These are phyloP conservation scores for Falcaria lacertinaria DNA, from an alignment of 2,888 invertebrate genomes.

Conservation along the genomic window DNA sequence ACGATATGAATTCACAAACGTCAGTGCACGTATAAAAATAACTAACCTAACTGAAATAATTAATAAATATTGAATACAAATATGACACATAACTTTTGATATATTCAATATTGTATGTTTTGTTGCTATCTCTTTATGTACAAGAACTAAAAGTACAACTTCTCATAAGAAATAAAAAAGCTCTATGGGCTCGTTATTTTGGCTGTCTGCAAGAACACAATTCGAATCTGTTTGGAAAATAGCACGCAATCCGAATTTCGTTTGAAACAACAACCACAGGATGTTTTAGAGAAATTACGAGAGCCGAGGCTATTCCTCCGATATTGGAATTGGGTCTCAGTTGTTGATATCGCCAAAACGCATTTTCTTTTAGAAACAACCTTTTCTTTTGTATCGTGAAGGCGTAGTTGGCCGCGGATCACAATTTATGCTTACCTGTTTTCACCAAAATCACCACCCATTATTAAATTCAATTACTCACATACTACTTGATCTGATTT, in stretches of 20 bases:
- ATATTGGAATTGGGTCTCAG: not conserved
- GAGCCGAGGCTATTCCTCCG: not conserved
- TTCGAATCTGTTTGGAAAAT: too few species aligned
- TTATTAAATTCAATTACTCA: conserved; percentile 17
- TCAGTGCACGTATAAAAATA: too few species aligned
- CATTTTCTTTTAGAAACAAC: not conserved
- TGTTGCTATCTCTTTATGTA: too few species aligned
- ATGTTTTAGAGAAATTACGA: not conserved
- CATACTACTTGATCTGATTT: conserved; percentile 17
- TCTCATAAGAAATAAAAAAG: too few species aligned
- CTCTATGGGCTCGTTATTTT: too few species aligned
- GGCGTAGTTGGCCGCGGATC: not conserved
- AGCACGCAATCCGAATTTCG: not conserved
- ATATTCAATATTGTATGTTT: too few species aligned
- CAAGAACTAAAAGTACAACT: too few species aligned
- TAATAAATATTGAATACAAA: too few species aligned
- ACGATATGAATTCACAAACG: too few species aligned
- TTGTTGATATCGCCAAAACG: not conserved
- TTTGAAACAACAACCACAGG: not conserved
- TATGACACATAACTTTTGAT: too few species aligned
- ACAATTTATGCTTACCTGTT: not conserved
- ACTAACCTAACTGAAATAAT: too few species aligned
- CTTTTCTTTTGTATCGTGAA: not conserved
- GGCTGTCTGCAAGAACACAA: too few species aligned
- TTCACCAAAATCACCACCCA: conserved; percentile 9